Conservation (phyloP, 1,140 invertebrate species). For the Apis florea region DNA sequence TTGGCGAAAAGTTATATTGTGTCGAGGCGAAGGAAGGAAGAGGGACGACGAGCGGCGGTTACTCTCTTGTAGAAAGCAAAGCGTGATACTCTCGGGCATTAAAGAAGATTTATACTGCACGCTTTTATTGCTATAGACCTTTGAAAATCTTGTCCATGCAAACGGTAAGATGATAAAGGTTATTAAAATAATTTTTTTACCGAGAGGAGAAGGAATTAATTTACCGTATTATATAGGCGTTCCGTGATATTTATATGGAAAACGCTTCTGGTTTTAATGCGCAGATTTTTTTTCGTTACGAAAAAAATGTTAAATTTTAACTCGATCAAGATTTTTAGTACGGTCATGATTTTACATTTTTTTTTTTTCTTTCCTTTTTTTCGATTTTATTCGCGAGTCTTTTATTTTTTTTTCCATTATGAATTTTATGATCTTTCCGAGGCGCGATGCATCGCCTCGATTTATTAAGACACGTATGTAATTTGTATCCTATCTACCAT, state of each 20-base stretch:
- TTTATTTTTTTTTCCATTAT: no score
- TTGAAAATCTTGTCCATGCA: not conserved
- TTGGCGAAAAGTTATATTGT: not conserved
- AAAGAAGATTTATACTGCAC: constrained; percentile 8
- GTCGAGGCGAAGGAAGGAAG: not conserved
- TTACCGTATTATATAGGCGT: not conserved
- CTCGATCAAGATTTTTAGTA: no score
- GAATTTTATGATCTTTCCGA: no score
- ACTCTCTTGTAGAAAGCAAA: constrained; percentile 13
- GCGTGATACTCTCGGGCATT: not conserved
- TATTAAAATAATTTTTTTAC: not conserved
- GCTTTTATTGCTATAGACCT: not conserved
- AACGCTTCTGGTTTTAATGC: not conserved
- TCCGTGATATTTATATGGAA: not conserved
- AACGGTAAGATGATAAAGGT: not conserved
- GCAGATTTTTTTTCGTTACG: no score
- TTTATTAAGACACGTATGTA: not conserved
- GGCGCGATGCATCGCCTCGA: not conserved
- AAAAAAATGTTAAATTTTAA: no score
- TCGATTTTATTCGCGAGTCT: not conserved
- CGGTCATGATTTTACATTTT: no score
- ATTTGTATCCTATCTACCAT: not conserved
- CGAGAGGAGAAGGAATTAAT: not conserved
- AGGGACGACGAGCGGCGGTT: not conserved
- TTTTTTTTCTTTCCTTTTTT: no score